Evolutionary conservation across 2,797 vertebrate genomes (phyloP), one percentile per base, ranked within the genome.

Genomic region (Rhinophrynus dorsalis): DNA sequence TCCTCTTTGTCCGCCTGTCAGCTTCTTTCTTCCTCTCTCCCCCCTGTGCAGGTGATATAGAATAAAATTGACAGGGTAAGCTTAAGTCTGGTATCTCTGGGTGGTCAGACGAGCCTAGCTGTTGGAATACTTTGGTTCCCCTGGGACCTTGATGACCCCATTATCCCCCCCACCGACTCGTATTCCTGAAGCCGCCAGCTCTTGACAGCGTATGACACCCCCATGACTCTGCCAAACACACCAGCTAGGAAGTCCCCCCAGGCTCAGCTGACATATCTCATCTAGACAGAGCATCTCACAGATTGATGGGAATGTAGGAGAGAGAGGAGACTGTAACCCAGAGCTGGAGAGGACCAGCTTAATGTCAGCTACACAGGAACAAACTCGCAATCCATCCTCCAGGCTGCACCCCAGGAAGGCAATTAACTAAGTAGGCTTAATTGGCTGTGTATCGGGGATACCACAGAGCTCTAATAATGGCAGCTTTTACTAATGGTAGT

Each of bases 211-310:
- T 56, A 58, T 48, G 40, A 57, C 58, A 64, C 51, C 59, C 68
- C 48, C 48, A 24, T 56, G 45, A 63, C 69, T 45, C 11, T 68
- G 66, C 66, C 66, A 42, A 59, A 57, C 55, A 15, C 56, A 13
- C 55, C 65, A 60, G 66, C 66, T 47, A 21, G 65, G 65, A 57
- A 57, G 52, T 42, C 51, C 66, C 54, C 66, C 66, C 66, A 52
- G 66, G 66, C 55, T 40, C 44, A 68, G 27, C 66, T 68, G 66
- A 55, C 66, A 68, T 68, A 68, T 68, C 55, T 51, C 56, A 68
- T 68, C 66, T 59, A 42, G 24, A 30, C 56, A 48, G 56, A 5
- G 66, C 33, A 29, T 60, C 55, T 68, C 66, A 68, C 66, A 51
- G 65, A 35, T 47, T 15, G 65, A 54, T 38, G 18, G 6, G 52